Conservation (phyloP, 2,113 vertebrate species). For the Myrmecobius fasciatus region DNA sequence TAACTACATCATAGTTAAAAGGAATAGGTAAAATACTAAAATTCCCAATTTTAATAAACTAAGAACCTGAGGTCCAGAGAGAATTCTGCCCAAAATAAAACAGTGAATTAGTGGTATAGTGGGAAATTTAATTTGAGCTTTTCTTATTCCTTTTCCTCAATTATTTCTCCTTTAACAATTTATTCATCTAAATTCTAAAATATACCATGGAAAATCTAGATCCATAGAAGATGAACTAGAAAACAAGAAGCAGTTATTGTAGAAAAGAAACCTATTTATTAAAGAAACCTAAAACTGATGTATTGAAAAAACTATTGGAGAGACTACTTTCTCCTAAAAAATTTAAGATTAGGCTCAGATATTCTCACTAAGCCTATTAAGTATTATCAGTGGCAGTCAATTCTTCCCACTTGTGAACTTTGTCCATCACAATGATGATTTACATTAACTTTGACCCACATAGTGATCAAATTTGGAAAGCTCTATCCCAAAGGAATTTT, state of each 20-base stretch:
- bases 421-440: constrained; percentile 34
- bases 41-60: constrained; percentile 61
- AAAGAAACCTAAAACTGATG: neutral
- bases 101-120: constrained; percentile 34
- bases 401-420: constrained; percentile 31
- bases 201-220: constrained; percentile 19
- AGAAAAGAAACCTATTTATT: too few relatives aligned
- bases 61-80: constrained; percentile 64
- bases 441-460: constrained; percentile 38
- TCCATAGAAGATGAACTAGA: constrained; percentile 44
- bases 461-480: neutral
- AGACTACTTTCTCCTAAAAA: constrained; percentile 33
- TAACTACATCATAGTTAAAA: constrained; percentile 36
- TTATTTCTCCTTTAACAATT: constrained; percentile 22
- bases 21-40: constrained; percentile 30
- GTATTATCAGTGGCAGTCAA: constrained; percentile 21
- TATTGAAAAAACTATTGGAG: constrained; percentile 17
- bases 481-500: neutral
- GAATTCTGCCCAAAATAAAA: constrained; percentile 46
- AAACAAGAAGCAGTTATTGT: constrained; percentile 20
- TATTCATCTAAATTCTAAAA: constrained; percentile 64
- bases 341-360: constrained; percentile 6
- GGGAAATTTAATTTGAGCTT: constrained; percentile 61
- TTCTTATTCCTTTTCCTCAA: neutral
- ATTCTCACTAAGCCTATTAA: constrained; percentile 24